phyloP scores from a whole-genome alignment of 1,140 invertebrate species.

The Cydia pomonella region DNA sequence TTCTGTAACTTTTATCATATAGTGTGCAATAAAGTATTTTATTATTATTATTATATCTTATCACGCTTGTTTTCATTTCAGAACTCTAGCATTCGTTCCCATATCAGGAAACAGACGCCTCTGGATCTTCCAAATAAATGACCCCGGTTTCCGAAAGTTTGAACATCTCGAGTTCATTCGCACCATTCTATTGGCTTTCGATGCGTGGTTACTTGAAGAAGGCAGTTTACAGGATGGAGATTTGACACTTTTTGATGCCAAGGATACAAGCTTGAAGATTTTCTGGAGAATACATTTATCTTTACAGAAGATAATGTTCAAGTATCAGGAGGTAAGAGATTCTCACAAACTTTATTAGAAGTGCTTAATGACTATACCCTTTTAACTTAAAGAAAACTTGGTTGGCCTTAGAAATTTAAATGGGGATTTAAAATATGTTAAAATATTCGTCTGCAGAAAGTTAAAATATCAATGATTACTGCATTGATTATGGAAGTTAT shows the following conservation, averaged over 20 bases:
- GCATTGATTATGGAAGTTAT: too few species aligned
- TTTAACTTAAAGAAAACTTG: too few species aligned
- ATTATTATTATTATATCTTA: not conserved
- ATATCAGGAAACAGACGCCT: not conserved
- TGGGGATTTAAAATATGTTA: too few species aligned
- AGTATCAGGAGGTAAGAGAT: slow-evolving; percentile 71
- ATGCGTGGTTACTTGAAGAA: slow-evolving; percentile 81
- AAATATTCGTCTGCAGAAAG: too few species aligned
- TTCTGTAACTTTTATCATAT: too few species aligned
- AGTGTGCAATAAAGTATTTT: too few species aligned
- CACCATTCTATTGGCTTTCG: slow-evolving; percentile 45
- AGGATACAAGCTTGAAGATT: slow-evolving; percentile 83
- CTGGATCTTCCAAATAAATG: not conserved
- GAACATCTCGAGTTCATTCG: not conserved
- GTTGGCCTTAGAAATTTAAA: too few species aligned
- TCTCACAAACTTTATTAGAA: too few species aligned
- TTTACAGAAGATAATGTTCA: slow-evolving; percentile 55
- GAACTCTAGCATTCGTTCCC: not conserved
- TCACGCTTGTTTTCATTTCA: not conserved
- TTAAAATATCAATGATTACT: too few species aligned
- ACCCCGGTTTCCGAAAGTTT: slow-evolving; percentile 1
- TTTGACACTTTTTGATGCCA: slow-evolving; percentile 85
- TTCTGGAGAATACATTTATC: slow-evolving; percentile 73
- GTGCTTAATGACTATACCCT: too few species aligned
- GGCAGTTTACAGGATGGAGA: slow-evolving; percentile 80